phyloP scores from a whole-genome alignment of 2,888 invertebrate genomes.

The Cheilosia soror region DNA sequence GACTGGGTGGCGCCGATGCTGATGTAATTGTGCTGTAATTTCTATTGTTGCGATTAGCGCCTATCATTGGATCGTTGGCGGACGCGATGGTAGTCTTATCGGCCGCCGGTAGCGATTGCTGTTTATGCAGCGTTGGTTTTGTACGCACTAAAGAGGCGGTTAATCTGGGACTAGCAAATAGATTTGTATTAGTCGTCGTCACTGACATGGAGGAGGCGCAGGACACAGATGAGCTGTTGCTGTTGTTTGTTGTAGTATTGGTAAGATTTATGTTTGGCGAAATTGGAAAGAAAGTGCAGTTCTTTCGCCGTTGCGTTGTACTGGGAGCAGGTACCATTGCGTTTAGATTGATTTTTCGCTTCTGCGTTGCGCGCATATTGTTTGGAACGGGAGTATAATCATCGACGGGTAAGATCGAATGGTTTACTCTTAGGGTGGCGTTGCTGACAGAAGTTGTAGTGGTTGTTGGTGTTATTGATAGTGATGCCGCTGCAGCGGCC shows the following conservation, averaged over 20 bases:
- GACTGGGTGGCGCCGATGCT: slow-evolving; percentile 88
- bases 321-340: slow-evolving; percentile 78
- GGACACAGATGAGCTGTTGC: slow-evolving; percentile 34
- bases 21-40: slow-evolving; percentile 80
- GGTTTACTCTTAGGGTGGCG: slow-evolving; percentile 23
- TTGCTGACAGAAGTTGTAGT: slow-evolving; percentile 56
- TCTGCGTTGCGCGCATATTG: slow-evolving; percentile 76
- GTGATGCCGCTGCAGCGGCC: slow-evolving; percentile 77
- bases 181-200: slow-evolving; percentile 65
- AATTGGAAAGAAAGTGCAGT: slow-evolving; percentile 94
- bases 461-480: slow-evolving; percentile 68
- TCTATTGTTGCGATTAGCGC: slow-evolving; percentile 79
- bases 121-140: slow-evolving; percentile 83
- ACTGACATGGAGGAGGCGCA: slow-evolving; percentile 39
- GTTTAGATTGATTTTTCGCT: slow-evolving; percentile 82
- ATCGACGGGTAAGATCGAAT: slow-evolving; percentile 39
- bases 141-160: slow-evolving; percentile 87
- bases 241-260: slow-evolving; percentile 46
- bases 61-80: slow-evolving; percentile 81
- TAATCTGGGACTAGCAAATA: slow-evolving; percentile 91
- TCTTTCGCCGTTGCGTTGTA: slow-evolving; percentile 90
- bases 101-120: slow-evolving; percentile 79
- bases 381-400: slow-evolving; percentile 25
- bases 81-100: slow-evolving; percentile 59
- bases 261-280: slow-evolving; percentile 85